Percentiles rank a stretch among this genome's conserved stretches.
Conservation (phyloP, 2,888 invertebrate species). For the Autographa gamma region DNA sequence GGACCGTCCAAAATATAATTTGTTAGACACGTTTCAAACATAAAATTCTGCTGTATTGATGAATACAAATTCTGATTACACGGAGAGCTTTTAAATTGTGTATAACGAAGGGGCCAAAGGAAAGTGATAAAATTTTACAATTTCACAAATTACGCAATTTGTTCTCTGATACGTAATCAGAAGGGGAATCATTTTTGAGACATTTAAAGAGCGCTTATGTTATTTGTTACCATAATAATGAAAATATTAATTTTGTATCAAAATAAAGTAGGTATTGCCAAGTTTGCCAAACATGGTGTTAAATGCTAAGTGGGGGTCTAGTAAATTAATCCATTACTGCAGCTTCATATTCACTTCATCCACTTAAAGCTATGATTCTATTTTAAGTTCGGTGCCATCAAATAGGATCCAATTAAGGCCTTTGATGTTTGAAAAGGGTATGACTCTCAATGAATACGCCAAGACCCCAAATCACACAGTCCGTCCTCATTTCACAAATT, state of each 20-base stretch:
- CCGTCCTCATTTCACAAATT: constrained; percentile 45
- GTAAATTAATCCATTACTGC: neutral
- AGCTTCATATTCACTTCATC: no score
- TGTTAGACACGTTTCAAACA: constrained; percentile 8
- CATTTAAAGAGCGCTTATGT: no score
- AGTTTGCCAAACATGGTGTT: neutral
- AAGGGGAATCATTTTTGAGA: neutral
- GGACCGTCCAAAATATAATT: constrained; percentile 19
- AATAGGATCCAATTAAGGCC: constrained; percentile 3
- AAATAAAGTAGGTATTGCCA: no score
- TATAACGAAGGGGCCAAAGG: neutral
- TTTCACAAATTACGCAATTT: neutral
- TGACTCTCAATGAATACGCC: constrained; percentile 24
- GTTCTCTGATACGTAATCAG: neutral
- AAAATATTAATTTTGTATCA: no score
- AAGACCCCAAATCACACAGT: constrained; percentile 39
- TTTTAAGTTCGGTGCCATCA: constrained; percentile 22
- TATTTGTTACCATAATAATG: no score
- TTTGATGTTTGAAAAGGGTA: constrained; percentile 20
- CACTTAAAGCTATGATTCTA: neutral
- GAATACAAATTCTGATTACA: constrained; percentile 11
- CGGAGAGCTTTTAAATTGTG: neutral
- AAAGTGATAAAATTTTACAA: neutral
- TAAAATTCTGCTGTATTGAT: constrained; percentile 7
- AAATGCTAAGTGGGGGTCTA: neutral